Conservation (phyloP, 2,888 invertebrate species). For the Limenitis camilla region DNA sequence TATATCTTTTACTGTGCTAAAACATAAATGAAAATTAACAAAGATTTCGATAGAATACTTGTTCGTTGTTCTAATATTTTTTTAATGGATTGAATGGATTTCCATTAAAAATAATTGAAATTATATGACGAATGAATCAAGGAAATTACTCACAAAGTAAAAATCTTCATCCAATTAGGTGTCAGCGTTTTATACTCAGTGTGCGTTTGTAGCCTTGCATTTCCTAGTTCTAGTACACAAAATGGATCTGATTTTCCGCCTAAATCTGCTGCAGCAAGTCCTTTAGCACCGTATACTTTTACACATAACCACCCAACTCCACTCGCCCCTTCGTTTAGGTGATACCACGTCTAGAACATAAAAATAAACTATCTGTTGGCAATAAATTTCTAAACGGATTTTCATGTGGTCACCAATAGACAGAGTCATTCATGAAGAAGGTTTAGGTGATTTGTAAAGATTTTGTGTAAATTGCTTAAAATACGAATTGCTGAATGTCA, state of each 20-base stretch:
- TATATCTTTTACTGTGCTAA: slow-evolving; percentile 94
- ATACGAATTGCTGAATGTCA: too few relatives aligned
- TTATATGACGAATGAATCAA: neutral
- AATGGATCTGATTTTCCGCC: slow-evolving; percentile 99
- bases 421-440: too few relatives aligned
- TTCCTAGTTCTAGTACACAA: slow-evolving; percentile 96
- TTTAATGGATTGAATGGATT: too few relatives aligned
- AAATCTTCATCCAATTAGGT: slow-evolving; percentile 99
- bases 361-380: neutral
- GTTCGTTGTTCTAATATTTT: too few relatives aligned
- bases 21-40: slow-evolving; percentile 30
- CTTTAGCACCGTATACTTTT: slow-evolving; percentile 89
- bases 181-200: slow-evolving; percentile 98
- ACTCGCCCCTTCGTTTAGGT: slow-evolving; percentile 62
- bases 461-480: too few relatives aligned
- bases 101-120: neutral
- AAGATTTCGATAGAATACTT: too few relatives aligned
- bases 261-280: slow-evolving; percentile 94
- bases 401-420: too few relatives aligned
- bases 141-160: slow-evolving; percentile 88
- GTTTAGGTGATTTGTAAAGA: too few relatives aligned
- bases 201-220: slow-evolving; percentile 96
- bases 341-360: slow-evolving; percentile 74
- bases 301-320: slow-evolving; percentile 97
- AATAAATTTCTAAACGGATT: neutral